Percentiles rank a stretch among this genome's conserved stretches.
phyloP scores from a whole-genome alignment of 2,113 vertebrate species.

The Platysternon megacephalum region DNA sequence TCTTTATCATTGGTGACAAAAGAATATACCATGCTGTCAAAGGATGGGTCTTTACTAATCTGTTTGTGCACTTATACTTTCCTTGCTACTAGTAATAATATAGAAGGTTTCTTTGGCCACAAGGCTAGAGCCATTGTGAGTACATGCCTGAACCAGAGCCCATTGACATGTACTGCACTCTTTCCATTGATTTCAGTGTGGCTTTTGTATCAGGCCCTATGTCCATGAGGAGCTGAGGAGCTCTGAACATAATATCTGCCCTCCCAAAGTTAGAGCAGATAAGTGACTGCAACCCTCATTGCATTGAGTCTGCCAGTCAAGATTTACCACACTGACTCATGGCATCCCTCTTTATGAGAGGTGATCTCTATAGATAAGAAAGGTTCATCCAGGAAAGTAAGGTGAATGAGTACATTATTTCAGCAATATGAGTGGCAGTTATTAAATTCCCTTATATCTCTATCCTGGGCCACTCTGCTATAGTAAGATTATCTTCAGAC shows the following conservation, averaged over 20 bases:
- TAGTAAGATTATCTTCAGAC: neutral
- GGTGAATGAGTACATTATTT: neutral
- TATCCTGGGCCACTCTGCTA: neutral
- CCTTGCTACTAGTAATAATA: too few relatives aligned
- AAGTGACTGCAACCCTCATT: constrained; percentile 39
- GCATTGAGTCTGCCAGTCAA: neutral
- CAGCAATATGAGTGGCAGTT: neutral
- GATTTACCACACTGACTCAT: constrained; percentile 41
- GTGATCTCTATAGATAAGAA: neutral
- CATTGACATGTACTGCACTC: neutral
- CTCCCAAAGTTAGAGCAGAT: constrained; percentile 48
- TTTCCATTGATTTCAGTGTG: neutral
- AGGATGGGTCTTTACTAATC: neutral
- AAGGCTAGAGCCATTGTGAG: neutral
- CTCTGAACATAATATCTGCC: constrained; percentile 23
- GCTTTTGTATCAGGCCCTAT: neutral
- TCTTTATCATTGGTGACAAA: neutral
- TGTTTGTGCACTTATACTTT: neutral
- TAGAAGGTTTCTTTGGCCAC: neutral
- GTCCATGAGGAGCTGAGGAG: constrained; percentile 22
- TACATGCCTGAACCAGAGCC: neutral
- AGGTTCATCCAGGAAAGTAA: neutral
- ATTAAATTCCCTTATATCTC: neutral
- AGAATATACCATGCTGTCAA: neutral
- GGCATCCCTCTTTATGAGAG: neutral